Conservation (phyloP, 2,797 vertebrate genomes). For the Sternotherus odoratus region DNA sequence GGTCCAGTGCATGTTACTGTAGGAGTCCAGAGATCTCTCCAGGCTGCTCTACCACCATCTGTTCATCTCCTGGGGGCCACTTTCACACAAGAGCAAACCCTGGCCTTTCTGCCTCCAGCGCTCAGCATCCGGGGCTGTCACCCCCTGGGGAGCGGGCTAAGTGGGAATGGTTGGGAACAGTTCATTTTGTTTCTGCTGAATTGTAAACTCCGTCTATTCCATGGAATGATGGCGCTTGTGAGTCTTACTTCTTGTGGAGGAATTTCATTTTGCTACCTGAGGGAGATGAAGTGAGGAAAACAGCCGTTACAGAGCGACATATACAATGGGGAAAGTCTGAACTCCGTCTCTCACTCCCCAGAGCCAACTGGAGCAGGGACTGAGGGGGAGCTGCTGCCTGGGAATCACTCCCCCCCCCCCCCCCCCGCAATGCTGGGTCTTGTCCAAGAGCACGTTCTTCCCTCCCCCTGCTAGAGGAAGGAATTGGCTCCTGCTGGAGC, state of each 20-base stretch:
- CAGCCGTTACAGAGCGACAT: neutral
- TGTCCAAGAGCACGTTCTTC: neutral
- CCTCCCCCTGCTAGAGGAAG: neutral
- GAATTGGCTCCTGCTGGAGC: neutral
- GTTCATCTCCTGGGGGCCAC: neutral
- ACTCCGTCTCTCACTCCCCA: neutral
- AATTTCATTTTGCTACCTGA: constrained; percentile 98
- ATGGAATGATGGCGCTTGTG: neutral
- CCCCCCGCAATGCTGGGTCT: neutral
- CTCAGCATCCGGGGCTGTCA: neutral
- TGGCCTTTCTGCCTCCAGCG: neutral
- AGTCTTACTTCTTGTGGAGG: constrained; percentile 93
- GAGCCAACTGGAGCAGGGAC: neutral
- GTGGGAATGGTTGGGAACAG: neutral
- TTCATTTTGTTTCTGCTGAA: constrained; percentile 15
- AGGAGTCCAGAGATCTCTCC: constrained; percentile 28
- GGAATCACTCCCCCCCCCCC: rapidly evolving
- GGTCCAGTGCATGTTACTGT: constrained; percentile 73
- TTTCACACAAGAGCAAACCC: rapidly evolving
- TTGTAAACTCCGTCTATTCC: constrained; percentile 43
- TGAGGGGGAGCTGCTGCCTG: rapidly evolving
- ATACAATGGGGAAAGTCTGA: neutral
- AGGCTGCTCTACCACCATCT: neutral
- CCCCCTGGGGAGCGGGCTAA: constrained; percentile 22
- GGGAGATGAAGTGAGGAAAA: constrained; percentile 55